Base-by-base conservation (phyloP, 2,888 invertebrate species). In the Subacronicta megacephala region DNA sequence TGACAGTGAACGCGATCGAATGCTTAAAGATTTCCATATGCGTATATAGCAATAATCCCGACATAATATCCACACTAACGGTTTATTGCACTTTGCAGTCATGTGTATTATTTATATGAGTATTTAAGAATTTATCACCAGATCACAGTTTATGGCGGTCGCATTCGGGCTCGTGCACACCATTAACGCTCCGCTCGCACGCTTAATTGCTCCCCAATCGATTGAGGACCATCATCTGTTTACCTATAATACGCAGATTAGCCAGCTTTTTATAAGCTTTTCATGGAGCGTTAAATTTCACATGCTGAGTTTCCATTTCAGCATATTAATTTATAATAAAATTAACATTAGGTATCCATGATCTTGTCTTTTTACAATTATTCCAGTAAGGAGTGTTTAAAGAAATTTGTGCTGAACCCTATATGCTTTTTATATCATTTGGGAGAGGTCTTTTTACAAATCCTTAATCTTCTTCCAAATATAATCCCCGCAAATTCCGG, bases 161-260 rank as follows among this genome's bases (percentile, higher is more conserved):
- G 67, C 61, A 62, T 52, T 63, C 59, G 40, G 49, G 42, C 42
- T 43, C 62, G 54, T 63, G 60, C 59, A 57, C 63, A 58, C 62
- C 62, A 64, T 72, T 75, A 72, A 62, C 58, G 53, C 60, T 50
- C 62, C 58, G 45, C 57, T 59, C 64, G 56, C 68, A 65, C 71
- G 62, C 45, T 70, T 78, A 78, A 79, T 81, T 78, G 74, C 73
- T 65, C 62, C 38, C 54, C 64, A 70, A 76, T 75, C 73, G 64
- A 69, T 71, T 47, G 58, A 54, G 26, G 50, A 23, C 58, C 62
- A 53, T 58, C 63, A 72, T 71, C 59, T 69, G 68, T 62, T 63
- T 63, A 63, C 50, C 53, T 72, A 63, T 62, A 63, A 57, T 52
- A 60, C 54, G 47, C 51, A 67, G 62, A 68, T 72, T 72, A 67